Evolutionary conservation across 2,797 vertebrate species (phyloP).

Genomic region (Yasuhikotakia modesta): DNA sequence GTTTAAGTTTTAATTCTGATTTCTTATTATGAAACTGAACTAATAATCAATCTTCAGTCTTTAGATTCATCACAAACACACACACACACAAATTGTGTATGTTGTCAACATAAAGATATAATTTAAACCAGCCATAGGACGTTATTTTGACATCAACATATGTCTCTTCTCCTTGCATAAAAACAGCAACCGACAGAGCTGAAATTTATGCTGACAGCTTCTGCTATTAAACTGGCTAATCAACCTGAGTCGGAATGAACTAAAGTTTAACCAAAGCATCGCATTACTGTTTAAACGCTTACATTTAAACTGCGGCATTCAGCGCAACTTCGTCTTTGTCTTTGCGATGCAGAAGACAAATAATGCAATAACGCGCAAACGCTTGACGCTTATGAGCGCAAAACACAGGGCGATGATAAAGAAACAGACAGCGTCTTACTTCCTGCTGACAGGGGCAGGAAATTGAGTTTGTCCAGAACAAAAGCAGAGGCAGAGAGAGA

Average conservation of each 20-base stretch:
- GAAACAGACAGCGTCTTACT: constrained; percentile 33
- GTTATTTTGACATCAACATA: constrained; percentile 6
- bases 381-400: constrained; percentile 30
- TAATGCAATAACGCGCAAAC: constrained; percentile 16
- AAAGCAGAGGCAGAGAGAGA: constrained; percentile 33
- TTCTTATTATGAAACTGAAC: too few species aligned
- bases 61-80: too few species aligned
- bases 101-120: not conserved
- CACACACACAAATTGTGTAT: not conserved
- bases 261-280: not conserved
- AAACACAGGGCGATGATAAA: constrained; percentile 35
- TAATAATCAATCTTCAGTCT: too few species aligned
- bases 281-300: constrained; percentile 8
- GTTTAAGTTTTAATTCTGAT: too few species aligned
- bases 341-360: constrained; percentile 23
- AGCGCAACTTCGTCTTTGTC: not conserved
- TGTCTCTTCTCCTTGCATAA: not conserved
- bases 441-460: constrained; percentile 47
- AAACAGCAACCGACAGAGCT: not conserved
- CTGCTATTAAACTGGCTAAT: not conserved
- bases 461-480: constrained; percentile 52
- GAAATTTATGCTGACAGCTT: not conserved
- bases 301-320: constrained; percentile 11
- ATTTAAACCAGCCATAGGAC: not conserved
- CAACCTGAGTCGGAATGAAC: too few species aligned